Conservation (phyloP, 2,888 invertebrate genomes). For the Apamea sordens region DNA sequence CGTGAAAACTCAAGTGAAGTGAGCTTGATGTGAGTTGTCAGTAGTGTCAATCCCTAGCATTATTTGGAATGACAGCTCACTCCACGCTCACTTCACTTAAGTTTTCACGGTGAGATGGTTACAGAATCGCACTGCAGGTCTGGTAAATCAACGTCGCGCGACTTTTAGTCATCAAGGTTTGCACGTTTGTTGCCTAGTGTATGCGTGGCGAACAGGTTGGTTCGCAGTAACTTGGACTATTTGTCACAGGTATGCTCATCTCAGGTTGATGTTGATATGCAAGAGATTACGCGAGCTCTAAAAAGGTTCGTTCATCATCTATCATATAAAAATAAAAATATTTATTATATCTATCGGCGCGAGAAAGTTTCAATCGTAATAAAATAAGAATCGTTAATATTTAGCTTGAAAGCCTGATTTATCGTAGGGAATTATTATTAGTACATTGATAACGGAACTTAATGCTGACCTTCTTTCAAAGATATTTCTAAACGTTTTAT, state of each 20-base stretch:
- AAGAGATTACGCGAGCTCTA: conserved; percentile 37
- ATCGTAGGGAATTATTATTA: neutral
- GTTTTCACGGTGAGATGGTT: too few species aligned
- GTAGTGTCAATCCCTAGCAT: too few species aligned
- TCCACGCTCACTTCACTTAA: too few species aligned
- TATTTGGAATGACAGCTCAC: too few species aligned
- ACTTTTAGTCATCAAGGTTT: neutral
- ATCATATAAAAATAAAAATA: conserved; percentile 32
- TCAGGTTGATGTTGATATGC: conserved; percentile 41
- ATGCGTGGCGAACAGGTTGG: conserved; percentile 41
- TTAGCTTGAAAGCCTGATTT: conserved; percentile 6
- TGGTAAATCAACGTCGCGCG: neutral
- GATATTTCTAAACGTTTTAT: neutral
- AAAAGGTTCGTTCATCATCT: conserved; percentile 30
- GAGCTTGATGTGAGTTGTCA: too few species aligned
- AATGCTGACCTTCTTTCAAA: neutral
- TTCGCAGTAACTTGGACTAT: conserved; percentile 40
- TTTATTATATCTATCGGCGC: conserved; percentile 34
- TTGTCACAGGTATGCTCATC: conserved; percentile 41
- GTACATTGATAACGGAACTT: neutral
- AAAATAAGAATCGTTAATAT: conserved; percentile 3
- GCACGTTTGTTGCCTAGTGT: conserved; percentile 30
- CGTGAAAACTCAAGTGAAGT: too few species aligned
- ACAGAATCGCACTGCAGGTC: too few species aligned
- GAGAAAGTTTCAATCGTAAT: conserved; percentile 15